Conservation (phyloP, 2,888 invertebrate genomes). For the Chalcis sispes region DNA sequence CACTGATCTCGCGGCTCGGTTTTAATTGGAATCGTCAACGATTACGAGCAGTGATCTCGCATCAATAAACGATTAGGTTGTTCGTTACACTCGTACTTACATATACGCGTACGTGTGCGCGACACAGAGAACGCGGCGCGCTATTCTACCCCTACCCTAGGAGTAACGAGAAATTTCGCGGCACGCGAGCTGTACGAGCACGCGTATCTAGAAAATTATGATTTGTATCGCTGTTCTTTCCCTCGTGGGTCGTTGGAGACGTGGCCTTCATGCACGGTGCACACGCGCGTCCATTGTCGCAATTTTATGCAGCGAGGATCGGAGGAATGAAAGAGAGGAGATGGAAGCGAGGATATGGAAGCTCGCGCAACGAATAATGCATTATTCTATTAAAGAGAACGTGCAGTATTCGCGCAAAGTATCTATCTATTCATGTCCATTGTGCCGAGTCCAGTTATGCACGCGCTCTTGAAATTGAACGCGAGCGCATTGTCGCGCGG, state of each 20-base stretch:
- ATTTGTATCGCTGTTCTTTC: too few species aligned
- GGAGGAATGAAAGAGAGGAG: too few species aligned
- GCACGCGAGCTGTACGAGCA: background rate
- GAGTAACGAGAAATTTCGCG: slow-evolving; percentile 5
- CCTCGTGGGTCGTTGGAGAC: too few species aligned
- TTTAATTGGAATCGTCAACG: background rate
- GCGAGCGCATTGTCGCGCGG: slow-evolving; percentile 12
- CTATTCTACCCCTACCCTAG: too few species aligned
- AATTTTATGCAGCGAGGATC: slow-evolving; percentile 30
- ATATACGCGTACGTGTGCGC: too few species aligned
- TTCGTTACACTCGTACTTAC: background rate
- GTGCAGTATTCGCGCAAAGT: background rate
- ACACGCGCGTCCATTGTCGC: background rate
- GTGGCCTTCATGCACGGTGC: background rate
- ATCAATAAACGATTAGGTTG: slow-evolving; percentile 27
- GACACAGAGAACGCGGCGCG: too few species aligned
- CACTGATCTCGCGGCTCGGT: background rate
- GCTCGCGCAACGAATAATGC: slow-evolving; percentile 29
- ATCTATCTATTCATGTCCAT: background rate
- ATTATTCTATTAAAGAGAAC: slow-evolving; percentile 34
- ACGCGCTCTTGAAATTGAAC: slow-evolving; percentile 33
- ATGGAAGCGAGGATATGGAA: background rate
- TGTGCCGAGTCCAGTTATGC: slow-evolving; percentile 1
- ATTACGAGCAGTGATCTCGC: slow-evolving; percentile 23
- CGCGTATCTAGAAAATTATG: slow-evolving; percentile 17